Conservation (phyloP, 2,113 vertebrate genomes). For the Diphyllodes magnificus region DNA sequence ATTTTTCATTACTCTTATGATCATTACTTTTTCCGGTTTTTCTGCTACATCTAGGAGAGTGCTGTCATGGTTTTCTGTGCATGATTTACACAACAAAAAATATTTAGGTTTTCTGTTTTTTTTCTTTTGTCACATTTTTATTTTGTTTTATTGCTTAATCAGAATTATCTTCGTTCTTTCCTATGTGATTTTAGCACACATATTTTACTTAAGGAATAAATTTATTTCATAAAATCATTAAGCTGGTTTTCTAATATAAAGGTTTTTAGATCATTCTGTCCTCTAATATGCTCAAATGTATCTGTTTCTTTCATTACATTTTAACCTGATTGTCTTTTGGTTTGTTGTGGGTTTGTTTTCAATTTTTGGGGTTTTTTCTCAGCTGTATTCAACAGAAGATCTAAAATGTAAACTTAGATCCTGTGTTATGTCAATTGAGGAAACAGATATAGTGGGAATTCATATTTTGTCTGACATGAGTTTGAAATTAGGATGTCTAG, state of each 20-base stretch:
- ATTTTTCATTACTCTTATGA: not conserved
- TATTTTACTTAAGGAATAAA: not conserved
- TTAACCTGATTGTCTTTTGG: not conserved
- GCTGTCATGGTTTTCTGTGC: not conserved
- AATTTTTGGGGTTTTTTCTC: accelerated
- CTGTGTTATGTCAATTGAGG: not conserved
- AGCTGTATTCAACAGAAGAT: not conserved
- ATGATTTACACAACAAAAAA: not conserved
- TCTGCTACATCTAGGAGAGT: not conserved
- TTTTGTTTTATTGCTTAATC: not conserved
- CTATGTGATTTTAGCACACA: not conserved
- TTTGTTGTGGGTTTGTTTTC: not conserved
- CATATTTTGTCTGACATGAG: not conserved
- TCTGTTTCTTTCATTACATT: not conserved
- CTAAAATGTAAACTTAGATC: not conserved
- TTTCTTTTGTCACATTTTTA: not conserved
- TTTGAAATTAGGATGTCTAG: not conserved
- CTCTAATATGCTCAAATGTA: not conserved
- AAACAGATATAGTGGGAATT: not conserved
- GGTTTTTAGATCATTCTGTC: accelerated
- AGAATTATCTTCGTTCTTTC: not conserved
- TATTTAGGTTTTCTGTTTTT: not conserved
- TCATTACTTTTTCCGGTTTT: not conserved
- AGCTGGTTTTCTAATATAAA: not conserved
- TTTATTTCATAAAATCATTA: not conserved